phyloP scores from a whole-genome alignment of 1,140 invertebrate species.

The Drosophila funebris region DNA sequence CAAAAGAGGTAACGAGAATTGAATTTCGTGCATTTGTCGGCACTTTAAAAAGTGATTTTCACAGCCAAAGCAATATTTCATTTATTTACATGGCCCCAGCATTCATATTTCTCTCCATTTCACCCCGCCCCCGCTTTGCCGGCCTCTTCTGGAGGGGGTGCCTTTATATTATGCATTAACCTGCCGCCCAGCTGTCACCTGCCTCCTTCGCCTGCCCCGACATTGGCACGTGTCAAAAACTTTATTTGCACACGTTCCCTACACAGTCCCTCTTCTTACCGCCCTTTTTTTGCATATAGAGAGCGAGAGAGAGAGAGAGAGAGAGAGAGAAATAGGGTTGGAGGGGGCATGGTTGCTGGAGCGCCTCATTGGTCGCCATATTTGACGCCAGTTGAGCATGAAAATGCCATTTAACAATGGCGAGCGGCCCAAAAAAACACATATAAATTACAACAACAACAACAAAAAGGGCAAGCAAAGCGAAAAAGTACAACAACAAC shows the following conservation, averaged over 20 bases:
- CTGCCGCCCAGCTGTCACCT: conserved; percentile 34
- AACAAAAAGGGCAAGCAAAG: conserved; percentile 31
- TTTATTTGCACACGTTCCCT: conserved; percentile 45
- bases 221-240: conserved; percentile 65
- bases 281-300: not conserved
- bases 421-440: conserved; percentile 27
- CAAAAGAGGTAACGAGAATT: conserved; percentile 3
- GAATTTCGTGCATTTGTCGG: conserved; percentile 39
- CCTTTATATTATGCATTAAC: conserved; percentile 24
- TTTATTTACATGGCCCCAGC: conserved; percentile 8
- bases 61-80: conserved; percentile 49
- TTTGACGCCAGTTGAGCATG: conserved; percentile 80
- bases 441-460: conserved; percentile 70
- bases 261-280: not conserved
- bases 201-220: not conserved
- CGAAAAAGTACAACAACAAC: conserved; percentile 13
- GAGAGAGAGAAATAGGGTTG: too few species aligned
- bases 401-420: conserved; percentile 80
- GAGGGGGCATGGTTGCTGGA: conserved; percentile 18
- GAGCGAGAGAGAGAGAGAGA: too few species aligned
- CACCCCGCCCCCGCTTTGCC: not conserved
- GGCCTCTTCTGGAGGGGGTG: not conserved
- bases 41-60: conserved; percentile 51
- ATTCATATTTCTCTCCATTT: not conserved
- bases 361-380: conserved; percentile 63